Conservation (phyloP, 1,140 invertebrate species). For the Mylabris phalerata region DNA sequence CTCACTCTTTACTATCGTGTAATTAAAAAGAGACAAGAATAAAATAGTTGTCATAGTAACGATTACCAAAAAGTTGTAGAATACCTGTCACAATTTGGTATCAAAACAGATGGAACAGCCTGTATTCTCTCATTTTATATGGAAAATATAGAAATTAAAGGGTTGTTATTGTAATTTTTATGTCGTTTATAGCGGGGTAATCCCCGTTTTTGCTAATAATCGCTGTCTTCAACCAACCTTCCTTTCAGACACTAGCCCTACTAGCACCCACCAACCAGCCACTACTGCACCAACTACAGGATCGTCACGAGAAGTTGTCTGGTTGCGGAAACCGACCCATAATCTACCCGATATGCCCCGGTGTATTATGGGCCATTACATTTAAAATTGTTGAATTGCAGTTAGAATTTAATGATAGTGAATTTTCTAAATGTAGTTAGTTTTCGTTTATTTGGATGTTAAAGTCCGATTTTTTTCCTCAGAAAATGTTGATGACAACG, state of each 20-base stretch:
- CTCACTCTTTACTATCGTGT: no score
- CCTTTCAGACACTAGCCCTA: conserved; percentile 7
- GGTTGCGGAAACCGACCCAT: conserved; percentile 43
- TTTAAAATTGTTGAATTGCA: conserved; percentile 37
- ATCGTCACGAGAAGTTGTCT: not conserved
- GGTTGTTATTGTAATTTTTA: not conserved
- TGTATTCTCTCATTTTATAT: no score
- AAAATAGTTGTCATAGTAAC: no score
- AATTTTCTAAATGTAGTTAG: not conserved
- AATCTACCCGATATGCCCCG: conserved; percentile 51
- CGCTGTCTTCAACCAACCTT: not conserved
- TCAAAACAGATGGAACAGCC: no score
- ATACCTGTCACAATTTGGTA: no score
- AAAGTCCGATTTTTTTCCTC: conserved; percentile 9
- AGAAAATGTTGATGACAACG: conserved; percentile 22
- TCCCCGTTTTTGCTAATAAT: not conserved
- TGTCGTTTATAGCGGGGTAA: not conserved
- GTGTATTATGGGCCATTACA: conserved; percentile 52
- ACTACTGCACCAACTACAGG: not conserved
- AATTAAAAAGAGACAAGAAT: no score
- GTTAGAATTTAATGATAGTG: not conserved
- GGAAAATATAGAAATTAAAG: no score
- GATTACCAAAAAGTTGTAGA: no score
- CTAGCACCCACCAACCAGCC: not conserved
- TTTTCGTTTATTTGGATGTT: not conserved